These are phyloP conservation scores for Chalcis sispes DNA, from an alignment of 2,888 invertebrate genomes.

Conservation along the genomic window DNA sequence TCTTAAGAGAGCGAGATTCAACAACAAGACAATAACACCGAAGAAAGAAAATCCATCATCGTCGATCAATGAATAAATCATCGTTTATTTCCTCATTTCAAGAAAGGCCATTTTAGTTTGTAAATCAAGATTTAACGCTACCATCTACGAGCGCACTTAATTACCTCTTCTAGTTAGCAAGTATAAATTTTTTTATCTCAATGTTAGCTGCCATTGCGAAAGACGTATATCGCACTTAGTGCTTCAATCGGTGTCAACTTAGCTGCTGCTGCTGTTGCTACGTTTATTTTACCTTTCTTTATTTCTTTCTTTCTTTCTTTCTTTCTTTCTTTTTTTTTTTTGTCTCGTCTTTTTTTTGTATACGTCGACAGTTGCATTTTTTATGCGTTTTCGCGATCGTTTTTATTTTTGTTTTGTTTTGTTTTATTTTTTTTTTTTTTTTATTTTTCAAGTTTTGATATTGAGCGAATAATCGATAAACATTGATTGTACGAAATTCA, in stretches of 20 bases:
- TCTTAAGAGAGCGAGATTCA: too few relatives aligned
- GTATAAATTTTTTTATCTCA: not conserved
- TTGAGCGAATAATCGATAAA: too few relatives aligned
- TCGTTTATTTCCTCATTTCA: constrained; percentile 16
- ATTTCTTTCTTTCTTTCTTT: not conserved
- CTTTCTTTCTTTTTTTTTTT: not conserved
- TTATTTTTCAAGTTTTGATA: too few relatives aligned
- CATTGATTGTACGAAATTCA: too few relatives aligned
- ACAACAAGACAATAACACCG: too few relatives aligned
- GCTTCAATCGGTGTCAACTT: not conserved
- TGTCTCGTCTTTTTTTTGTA: not conserved
- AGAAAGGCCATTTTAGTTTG: constrained; percentile 13
- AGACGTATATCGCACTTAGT: not conserved
- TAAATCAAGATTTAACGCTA: constrained; percentile 25
- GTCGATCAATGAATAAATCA: not conserved
- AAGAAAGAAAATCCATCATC: too few relatives aligned
- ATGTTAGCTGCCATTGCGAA: constrained; percentile 10
- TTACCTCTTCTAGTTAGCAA: not conserved
- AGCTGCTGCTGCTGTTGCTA: too few relatives aligned
- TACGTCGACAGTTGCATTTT: not conserved
- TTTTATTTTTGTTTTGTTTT: not conserved
- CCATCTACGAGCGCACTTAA: not conserved
- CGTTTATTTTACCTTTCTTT: too few relatives aligned
- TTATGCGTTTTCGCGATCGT: too few relatives aligned
- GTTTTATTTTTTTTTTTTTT: too few relatives aligned